These are phyloP conservation scores for Hippocampus mohnikei DNA, from an alignment of 2,113 vertebrate species.

Conservation along the genomic window DNA sequence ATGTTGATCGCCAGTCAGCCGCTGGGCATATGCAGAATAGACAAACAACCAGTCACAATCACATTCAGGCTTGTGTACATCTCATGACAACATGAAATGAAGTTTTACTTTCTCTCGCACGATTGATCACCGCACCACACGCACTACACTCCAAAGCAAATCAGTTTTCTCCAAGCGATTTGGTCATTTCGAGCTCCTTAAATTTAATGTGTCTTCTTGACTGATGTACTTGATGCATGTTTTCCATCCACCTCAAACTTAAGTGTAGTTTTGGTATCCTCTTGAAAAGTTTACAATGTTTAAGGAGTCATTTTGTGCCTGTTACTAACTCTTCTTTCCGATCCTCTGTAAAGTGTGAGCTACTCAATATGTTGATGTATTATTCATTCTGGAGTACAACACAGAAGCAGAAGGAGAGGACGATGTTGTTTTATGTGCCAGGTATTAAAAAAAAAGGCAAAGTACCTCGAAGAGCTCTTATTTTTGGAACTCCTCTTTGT, in stretches of 20 bases:
- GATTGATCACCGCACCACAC: background rate
- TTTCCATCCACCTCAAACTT: slow-evolving; percentile 4
- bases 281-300: slow-evolving; percentile 61
- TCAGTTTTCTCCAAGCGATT: background rate
- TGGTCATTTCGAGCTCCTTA: background rate
- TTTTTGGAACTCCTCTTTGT: slow-evolving; percentile 57
- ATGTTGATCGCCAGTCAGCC: too few species aligned
- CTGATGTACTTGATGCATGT: slow-evolving; percentile 1
- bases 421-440: slow-evolving; percentile 37
- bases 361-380: slow-evolving; percentile 48
- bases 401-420: slow-evolving; percentile 6
- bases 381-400: background rate
- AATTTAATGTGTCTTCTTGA: background rate
- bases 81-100: background rate
- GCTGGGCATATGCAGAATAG: too few species aligned
- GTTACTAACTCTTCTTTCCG: slow-evolving; percentile 47
- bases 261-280: slow-evolving; percentile 22
- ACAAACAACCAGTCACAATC: too few species aligned
- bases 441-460: slow-evolving; percentile 13
- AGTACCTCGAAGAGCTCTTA: slow-evolving; percentile 66
- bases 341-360: slow-evolving; percentile 47
- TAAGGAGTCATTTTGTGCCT: slow-evolving; percentile 66
- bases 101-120: background rate
- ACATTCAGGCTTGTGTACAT: background rate
- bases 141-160: background rate